Base-by-base conservation (phyloP, 2,888 invertebrate species). In the Allolobophora icterica region DNA sequence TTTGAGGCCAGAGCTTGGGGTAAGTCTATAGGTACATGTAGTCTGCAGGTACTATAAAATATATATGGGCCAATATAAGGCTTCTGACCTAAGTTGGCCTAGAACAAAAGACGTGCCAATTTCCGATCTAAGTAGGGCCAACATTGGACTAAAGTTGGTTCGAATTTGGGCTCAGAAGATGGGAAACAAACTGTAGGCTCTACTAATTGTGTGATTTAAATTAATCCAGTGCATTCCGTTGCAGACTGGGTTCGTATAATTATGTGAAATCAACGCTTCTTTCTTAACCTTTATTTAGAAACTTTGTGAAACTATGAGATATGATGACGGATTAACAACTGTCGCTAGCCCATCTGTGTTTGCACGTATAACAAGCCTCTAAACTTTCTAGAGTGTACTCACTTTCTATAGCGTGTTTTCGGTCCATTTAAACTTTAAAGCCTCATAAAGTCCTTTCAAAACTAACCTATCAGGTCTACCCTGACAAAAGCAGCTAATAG, bases 331-430 rank as follows among this genome's bases (percentile, higher is more conserved):
- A 71, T 71, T 30, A n/a, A 71, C n/a, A 71, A n/a, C n/a, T 11
- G n/a, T n/a, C 11, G 71, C 30, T n/a, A n/a, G 71, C 71, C 71
- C 6, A n/a, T n/a, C 71, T n/a, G 71, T 71, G 71, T 71, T 71
- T 71, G n/a, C 71, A 71, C 71, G n/a, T 17, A n/a, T n/a, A 71
- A 71, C 52, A 52, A 52, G 52, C 30, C 17, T 52, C 71, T 71
- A 71, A 71, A 71, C 71, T 30, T 71, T 71, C 8, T 71, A 71
- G 71, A 52, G 52, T 52, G 52, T 52, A 13, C 13, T 71, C 11
- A n/a, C 71, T 71, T 71, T 71, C 71, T 71, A 71, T 71, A n/a
- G 71, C n/a, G 71, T 71, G 71, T 71, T 11, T 52, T 71, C 71
- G 3, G 71, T 71, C n/a, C 71, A 71, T n/a, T 71, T 71, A 71